phyloP scores from a whole-genome alignment of 2,113 vertebrate genomes.

The Sialia sialis region DNA sequence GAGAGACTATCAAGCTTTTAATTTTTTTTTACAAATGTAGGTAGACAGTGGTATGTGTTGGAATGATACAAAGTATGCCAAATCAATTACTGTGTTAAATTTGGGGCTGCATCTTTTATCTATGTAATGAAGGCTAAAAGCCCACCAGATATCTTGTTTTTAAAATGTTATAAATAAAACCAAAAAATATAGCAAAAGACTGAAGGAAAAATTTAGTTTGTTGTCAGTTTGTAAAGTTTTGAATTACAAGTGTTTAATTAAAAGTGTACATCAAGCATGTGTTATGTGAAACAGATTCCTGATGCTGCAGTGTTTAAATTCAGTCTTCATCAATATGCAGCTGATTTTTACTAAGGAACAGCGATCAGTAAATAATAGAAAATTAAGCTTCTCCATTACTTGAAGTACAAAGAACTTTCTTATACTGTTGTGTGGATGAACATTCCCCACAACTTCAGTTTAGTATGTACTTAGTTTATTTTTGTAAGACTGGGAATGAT shows the following conservation, averaged over 20 bases:
- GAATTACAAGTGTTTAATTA: background rate
- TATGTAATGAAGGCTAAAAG: background rate
- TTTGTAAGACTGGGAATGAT: background rate
- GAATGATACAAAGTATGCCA: conserved; percentile 3
- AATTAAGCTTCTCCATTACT: background rate
- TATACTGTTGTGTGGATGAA: background rate
- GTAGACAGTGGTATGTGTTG: conserved; percentile 44
- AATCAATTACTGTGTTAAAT: background rate
- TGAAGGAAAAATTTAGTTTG: background rate
- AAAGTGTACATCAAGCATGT: background rate
- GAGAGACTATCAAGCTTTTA: conserved; percentile 34
- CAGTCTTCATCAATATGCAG: background rate
- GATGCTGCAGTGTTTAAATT: background rate
- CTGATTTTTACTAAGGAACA: background rate
- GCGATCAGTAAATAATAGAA: background rate
- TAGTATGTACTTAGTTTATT: background rate
- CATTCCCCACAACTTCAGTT: background rate
- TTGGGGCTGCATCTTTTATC: background rate
- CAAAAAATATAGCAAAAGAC: background rate
- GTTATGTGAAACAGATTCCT: background rate
- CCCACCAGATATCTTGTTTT: background rate
- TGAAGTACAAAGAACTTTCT: background rate
- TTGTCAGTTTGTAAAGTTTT: background rate
- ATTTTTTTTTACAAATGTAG: conserved; percentile 51
- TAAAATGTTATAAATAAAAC: background rate